These are phyloP conservation scores for Drosophila teissieri DNA, from an alignment of 1,140 invertebrate genomes.

Conservation along the genomic window DNA sequence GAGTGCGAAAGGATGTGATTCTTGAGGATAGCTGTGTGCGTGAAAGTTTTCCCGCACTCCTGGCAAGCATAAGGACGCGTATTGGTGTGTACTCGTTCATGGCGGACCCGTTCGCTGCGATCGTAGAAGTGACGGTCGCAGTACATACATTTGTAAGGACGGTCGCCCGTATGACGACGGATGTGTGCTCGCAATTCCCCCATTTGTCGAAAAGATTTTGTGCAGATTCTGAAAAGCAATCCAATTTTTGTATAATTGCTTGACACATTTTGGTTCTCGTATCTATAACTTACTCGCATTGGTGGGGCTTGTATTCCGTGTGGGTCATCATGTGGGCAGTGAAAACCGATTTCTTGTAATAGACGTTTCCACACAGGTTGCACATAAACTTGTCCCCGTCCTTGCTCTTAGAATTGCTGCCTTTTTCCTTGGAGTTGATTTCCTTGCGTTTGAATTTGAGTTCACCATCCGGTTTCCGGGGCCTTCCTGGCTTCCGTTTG, in stretches of 20 bases:
- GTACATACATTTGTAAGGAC: constrained; percentile 73
- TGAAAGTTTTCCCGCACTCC: constrained; percentile 87
- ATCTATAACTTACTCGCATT: constrained; percentile 74
- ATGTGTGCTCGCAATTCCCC: constrained; percentile 76
- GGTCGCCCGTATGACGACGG: constrained; percentile 72
- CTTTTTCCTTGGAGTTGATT: not conserved
- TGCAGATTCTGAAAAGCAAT: constrained; percentile 59
- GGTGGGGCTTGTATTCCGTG: constrained; percentile 71
- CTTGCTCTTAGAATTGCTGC: not conserved
- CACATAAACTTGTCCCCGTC: constrained; percentile 46
- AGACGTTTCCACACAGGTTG: constrained; percentile 70
- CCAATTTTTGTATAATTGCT: not conserved
- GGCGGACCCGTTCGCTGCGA: constrained; percentile 71
- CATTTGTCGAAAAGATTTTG: constrained; percentile 72
- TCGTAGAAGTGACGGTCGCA: constrained; percentile 78
- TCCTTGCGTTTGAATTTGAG: constrained; percentile 51
- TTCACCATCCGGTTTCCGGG: constrained; percentile 57
- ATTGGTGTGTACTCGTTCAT: constrained; percentile 86
- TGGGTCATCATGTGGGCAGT: constrained; percentile 68
- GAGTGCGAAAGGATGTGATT: constrained; percentile 72
- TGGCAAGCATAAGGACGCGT: constrained; percentile 86
- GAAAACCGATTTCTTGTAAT: constrained; percentile 58
- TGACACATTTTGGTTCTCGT: not conserved
- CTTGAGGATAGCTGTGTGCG: constrained; percentile 84
- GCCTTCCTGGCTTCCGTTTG: constrained; percentile 48